Percentiles rank a stretch among this genome's conserved stretches.
These are phyloP conservation scores for Aporophyla nigra DNA, from an alignment of 2,888 invertebrate genomes.

Conservation along the genomic window DNA sequence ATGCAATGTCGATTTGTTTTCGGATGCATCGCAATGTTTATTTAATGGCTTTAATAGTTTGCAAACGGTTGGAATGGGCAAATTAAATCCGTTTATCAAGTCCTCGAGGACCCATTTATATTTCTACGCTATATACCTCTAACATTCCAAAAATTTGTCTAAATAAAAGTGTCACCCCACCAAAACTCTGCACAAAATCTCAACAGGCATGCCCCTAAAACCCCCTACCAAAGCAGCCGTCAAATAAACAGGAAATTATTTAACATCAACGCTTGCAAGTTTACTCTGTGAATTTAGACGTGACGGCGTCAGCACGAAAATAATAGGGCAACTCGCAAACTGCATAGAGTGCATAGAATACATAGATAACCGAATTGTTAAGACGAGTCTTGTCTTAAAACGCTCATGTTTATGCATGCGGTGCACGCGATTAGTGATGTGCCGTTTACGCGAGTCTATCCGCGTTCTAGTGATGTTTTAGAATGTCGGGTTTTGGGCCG, in stretches of 20 bases:
- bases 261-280: slow-evolving; percentile 61
- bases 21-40: slow-evolving; percentile 38
- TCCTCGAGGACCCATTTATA: not conserved
- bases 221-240: slow-evolving; percentile 27
- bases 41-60: slow-evolving; percentile 21
- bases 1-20: slow-evolving; percentile 46
- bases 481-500: not conserved
- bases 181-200: slow-evolving; percentile 19
- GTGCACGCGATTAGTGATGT: slow-evolving; percentile 61
- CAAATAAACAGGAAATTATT: slow-evolving; percentile 66
- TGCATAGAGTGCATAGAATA: slow-evolving; percentile 58
- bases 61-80: not conserved
- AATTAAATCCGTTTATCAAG: slow-evolving; percentile 37
- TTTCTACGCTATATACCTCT: not conserved
- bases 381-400: slow-evolving; percentile 65
- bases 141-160: not conserved
- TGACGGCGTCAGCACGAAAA: slow-evolving; percentile 63
- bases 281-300: slow-evolving; percentile 60
- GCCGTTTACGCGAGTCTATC: slow-evolving; percentile 54
- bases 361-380: slow-evolving; percentile 62
- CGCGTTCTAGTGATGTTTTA: slow-evolving; percentile 33
- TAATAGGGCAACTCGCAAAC: slow-evolving; percentile 64
- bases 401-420: slow-evolving; percentile 59
- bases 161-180: slow-evolving; percentile 10
- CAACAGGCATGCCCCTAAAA: slow-evolving; percentile 16